Base-by-base conservation (phyloP, 2,888 invertebrate genomes). In the Parnassius apollo region DNA sequence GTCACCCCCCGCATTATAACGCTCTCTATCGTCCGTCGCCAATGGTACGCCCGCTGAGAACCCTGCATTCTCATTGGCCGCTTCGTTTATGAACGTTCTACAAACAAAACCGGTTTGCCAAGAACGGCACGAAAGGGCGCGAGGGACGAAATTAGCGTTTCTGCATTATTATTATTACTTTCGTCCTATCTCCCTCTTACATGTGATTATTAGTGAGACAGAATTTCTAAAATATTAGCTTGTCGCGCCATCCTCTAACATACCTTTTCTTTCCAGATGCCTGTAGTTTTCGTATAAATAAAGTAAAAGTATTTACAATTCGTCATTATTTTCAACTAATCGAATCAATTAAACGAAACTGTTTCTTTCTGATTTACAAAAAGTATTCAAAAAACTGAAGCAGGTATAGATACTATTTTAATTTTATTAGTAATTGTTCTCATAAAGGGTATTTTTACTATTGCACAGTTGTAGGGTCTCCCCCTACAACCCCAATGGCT, bases 31-130 rank as follows among this genome's bases (percentile, higher is more conserved):
- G 76, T 74, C 79, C 79, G 76, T 83, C 83, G 77, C 90, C 89
- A 88, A 89, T 89, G 79, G 82, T 83, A 87, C 82, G 89, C 86
- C 85, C 73, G 90, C 85, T 81, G 67, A 63, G 61, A 77, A 77
- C 68, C 67, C 69, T 59, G 71, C 59, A 68, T 72, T 68, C 66
- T 70, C 71, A 91, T 91, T 91, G 90, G 90, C 75, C 66, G 76
- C 70, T 77, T 78, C 73, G 68, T 73, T 87, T 85, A 86, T 80
- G 82, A 82, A 82, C 81, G 83, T 84, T 88, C 86, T 79, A 88
- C 88, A 86, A 86, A 87, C 89, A 86, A 88, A 90, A 88, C 90
- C 83, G 88, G 90, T 91, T 35, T 89, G 82, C 85, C 77, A 85
- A 84, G 87, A 85, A 81, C 85, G 77, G 79, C 78, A 80, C 76